These are phyloP conservation scores for Minunthozetes semirufus DNA, from an alignment of 2,888 invertebrate genomes.

Conservation along the genomic window DNA sequence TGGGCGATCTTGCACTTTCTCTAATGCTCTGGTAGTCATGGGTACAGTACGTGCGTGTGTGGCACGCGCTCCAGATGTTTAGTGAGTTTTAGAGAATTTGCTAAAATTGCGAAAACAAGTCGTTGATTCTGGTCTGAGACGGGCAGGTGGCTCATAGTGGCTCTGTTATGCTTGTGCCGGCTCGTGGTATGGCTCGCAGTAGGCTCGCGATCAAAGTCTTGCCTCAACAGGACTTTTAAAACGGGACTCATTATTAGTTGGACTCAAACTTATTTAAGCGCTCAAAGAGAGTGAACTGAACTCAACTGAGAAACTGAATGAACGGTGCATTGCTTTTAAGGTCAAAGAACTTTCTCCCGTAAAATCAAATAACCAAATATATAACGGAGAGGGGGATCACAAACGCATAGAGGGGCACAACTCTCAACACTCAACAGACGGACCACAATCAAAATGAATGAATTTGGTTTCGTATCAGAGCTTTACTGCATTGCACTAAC, in stretches of 20 bases:
- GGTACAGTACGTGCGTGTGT: slow-evolving; percentile 23
- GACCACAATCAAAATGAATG: slow-evolving; percentile 30
- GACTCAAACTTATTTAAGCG: slow-evolving; percentile 28
- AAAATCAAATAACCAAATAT: slow-evolving; percentile 30
- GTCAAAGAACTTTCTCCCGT: slow-evolving; percentile 30
- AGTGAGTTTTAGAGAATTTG: slow-evolving; percentile 22
- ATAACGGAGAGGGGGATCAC: slow-evolving; percentile 23
- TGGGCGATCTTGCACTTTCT: slow-evolving; percentile 17
- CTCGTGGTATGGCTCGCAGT: neutral
- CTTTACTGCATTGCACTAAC: neutral
- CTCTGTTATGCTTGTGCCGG: neutral
- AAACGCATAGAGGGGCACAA: neutral
- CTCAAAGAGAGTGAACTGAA: slow-evolving; percentile 20
- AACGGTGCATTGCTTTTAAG: slow-evolving; percentile 20
- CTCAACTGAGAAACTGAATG: slow-evolving; percentile 9
- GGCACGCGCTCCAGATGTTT: slow-evolving; percentile 33
- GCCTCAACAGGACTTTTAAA: slow-evolving; percentile 28
- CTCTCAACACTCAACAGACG: slow-evolving; percentile 30
- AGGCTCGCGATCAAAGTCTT: slow-evolving; percentile 1
- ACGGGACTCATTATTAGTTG: slow-evolving; percentile 28
- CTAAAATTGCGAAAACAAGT: slow-evolving; percentile 24
- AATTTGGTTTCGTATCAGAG: slow-evolving; percentile 7
- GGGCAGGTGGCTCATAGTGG: slow-evolving; percentile 13
- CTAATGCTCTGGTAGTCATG: slow-evolving; percentile 10
- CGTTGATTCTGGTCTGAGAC: slow-evolving; percentile 27